A percentile compares a stretch with the other conserved stretches of the same genome.
These are phyloP conservation scores for Meteorus cinctellus DNA, from an alignment of 2,888 invertebrate species.

Conservation along the genomic window DNA sequence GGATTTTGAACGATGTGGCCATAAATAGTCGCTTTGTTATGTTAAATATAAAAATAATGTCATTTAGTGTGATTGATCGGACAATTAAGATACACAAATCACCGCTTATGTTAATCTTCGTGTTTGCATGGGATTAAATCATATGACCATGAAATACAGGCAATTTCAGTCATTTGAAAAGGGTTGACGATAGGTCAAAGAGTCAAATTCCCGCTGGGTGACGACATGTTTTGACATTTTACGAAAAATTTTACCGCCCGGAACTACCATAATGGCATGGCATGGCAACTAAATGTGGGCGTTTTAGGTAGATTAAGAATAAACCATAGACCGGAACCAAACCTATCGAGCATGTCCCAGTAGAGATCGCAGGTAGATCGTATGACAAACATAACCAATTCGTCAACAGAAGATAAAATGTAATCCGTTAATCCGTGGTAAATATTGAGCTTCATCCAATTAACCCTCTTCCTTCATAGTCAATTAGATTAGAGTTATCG, in stretches of 20 bases:
- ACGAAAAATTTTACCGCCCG: slow-evolving; percentile 41
- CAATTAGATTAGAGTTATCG: background rate
- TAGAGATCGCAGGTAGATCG: slow-evolving; percentile 8
- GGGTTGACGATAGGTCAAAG: slow-evolving; percentile 43
- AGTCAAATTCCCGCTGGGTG: slow-evolving; percentile 51
- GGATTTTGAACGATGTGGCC: background rate
- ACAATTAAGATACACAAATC: no score
- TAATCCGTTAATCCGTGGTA: slow-evolving; percentile 39
- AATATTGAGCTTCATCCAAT: slow-evolving; percentile 38
- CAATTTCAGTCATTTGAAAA: slow-evolving; percentile 24
- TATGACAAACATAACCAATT: slow-evolving; percentile 51
- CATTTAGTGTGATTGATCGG: background rate
- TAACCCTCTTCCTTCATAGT: background rate
- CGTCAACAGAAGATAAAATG: slow-evolving; percentile 37
- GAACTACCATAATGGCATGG: slow-evolving; percentile 23
- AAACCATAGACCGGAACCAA: background rate
- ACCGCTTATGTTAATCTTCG: no score
- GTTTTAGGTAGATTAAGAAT: slow-evolving; percentile 49
- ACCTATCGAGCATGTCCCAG: background rate
- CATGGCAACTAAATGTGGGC: slow-evolving; percentile 29
- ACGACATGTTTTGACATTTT: slow-evolving; percentile 56
- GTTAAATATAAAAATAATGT: background rate
- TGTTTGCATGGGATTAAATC: background rate
- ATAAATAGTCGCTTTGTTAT: background rate
- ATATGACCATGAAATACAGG: slow-evolving; percentile 5